Evolutionary conservation across 1,140 invertebrate genomes (phyloP).

Genomic region (Solen grandis): DNA sequence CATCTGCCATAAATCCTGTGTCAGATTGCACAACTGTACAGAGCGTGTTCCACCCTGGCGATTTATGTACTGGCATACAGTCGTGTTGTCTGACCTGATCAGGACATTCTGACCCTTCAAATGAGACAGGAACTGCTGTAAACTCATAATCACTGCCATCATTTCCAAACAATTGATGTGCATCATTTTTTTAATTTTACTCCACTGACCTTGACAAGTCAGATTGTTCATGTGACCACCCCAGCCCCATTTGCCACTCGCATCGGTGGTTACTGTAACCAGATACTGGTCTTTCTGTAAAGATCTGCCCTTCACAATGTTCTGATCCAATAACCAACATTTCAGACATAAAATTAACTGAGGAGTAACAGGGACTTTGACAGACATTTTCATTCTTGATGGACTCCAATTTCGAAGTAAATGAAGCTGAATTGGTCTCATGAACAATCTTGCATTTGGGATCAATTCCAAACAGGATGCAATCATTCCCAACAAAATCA

Average conservation of each 20-base stretch:
- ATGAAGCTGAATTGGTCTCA: slow-evolving; percentile 33
- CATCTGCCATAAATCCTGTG: slow-evolving; percentile 11
- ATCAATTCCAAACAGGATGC: slow-evolving; percentile 28
- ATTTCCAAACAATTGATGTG: slow-evolving; percentile 38
- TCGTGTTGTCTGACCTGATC: no score
- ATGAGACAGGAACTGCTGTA: slow-evolving; percentile 7
- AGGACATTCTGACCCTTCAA: slow-evolving; percentile 20
- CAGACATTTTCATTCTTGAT: not conserved
- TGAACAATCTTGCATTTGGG: not conserved
- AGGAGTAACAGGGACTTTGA: not conserved
- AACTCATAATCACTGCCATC: slow-evolving; percentile 14
- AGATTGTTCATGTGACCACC: slow-evolving; percentile 23
- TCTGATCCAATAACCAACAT: slow-evolving; percentile 10
- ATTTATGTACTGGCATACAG: slow-evolving; percentile 30
- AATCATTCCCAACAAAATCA: slow-evolving; percentile 22
- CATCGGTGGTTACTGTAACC: slow-evolving; percentile 7
- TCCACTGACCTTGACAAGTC: slow-evolving; percentile 11
- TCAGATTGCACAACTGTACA: slow-evolving; percentile 15
- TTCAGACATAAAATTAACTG: not conserved
- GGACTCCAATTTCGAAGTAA: slow-evolving; percentile 8
- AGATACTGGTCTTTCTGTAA: slow-evolving; percentile 1
- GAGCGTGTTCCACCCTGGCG: slow-evolving; percentile 3
- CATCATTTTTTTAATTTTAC: not conserved
- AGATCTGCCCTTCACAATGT: slow-evolving; percentile 8
- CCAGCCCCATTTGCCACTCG: slow-evolving; percentile 13